Evolutionary conservation across 2,797 vertebrate species (phyloP), one percentile per base, ranked within the genome.

Genomic region (Falco concolor): DNA sequence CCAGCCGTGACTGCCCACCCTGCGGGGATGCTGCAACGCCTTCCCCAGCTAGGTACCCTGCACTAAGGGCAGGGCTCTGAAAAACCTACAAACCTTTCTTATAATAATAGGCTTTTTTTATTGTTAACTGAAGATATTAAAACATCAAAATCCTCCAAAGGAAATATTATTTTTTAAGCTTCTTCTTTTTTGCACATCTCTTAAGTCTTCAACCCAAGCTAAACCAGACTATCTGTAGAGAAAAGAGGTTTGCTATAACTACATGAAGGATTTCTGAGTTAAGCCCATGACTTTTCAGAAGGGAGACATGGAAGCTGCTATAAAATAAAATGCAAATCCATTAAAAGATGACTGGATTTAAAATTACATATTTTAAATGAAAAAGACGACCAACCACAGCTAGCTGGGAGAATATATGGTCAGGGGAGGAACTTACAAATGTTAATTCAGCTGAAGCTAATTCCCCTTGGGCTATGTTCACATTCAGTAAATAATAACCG

Each of bases 301-400:
- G 11, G 27, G 21, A 88, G 21, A 40, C 27, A 44, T 68, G 65
- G 73, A 83, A 74, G 23, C 56, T 79, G 61, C 52, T 89, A 40
- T 70, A 65, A 73, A 91, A 80, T 80, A 85, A 70, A 85, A 69
- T n/a, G n/a, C 7, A 83, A 91, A 74, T 74, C 47, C 49, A 28
- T 85, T 85, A 44, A 77, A 87, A 87, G 13, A 57, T 52, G 32
- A 12, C 8, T 73, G 64, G 54, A 65, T 67, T 92, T 65, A 54
- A 92, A 93, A 95, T 73, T 36, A 21, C 22, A 7, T 84, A 59
- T 75, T 92, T 88, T 74, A 69, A 59, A n/a, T 42, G 3, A 5
- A 34, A 82, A 68, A 77, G 75, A 68, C 42, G 10, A 25, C 15
- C 40, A 85, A 23, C 44, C 21, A 53, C 36, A 34, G 30, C 60